Evolutionary conservation across 1,140 invertebrate species (phyloP), one percentile per base, ranked within the genome.

Genomic region (Pararge aegeria): DNA sequence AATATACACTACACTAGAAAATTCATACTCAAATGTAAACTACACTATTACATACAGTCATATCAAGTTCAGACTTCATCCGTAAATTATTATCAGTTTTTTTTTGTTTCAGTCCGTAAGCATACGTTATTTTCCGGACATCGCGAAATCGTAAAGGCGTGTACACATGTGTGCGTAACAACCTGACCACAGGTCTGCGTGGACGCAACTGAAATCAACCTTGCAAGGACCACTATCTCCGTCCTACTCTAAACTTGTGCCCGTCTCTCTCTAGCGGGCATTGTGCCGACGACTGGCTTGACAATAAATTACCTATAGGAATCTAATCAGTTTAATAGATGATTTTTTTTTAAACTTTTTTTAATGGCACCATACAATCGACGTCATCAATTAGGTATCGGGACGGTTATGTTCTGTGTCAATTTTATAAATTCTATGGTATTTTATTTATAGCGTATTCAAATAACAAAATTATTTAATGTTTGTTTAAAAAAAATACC

Each of bases 281-380:
- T 86, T 88, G 85, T 85, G 84, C 85, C 65, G 64, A 64, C 50
- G 76, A 83, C 72, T 75, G 72, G 73, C 72, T 72, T 78, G 75
- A 87, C 85, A 87, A 87, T 88, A 88, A 88, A 87, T 87, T 83
- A 87, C 80, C 66, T 85, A 85, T 88, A 79, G 79, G 78, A 87
- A 87, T 88, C 85, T 88, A 87, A 88, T 88, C 85, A 85, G 74
- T 88, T 84, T 84, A 87, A 85, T 87, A 85, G 81, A 81, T 84
- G 76, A 55, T 83, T 86, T 85, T 87, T 81, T 83, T 76, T 74
- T 73, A 73, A 73, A 68, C 70, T 69, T 66, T 75, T 77, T 68
- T 73, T 82, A 87, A 83, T 83, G 70, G 75, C 61, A 60, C 46
- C 46, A 29, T 16, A 49, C 46, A 29, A 49, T 49, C 44, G 21